Evolutionary conservation across 2,797 vertebrate genomes (phyloP).

Genomic region (Fundulus diaphanus): DNA sequence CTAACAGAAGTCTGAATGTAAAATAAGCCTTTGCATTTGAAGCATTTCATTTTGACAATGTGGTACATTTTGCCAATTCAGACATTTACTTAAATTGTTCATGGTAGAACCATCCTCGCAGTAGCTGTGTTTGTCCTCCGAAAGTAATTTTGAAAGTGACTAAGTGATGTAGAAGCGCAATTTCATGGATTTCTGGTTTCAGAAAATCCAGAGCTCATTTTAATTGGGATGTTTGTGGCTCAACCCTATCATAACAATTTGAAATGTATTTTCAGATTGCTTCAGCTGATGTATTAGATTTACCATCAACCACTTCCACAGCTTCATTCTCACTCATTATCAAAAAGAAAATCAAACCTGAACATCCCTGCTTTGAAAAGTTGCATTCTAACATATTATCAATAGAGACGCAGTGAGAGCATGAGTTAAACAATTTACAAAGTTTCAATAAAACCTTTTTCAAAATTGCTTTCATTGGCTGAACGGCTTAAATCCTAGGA

Average conservation of each 20-base stretch:
- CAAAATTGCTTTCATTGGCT: not conserved
- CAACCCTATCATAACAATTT: not conserved
- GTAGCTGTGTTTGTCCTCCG: not conserved
- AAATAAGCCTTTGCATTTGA: not conserved
- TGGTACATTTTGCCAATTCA: not conserved
- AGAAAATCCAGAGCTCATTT: not conserved
- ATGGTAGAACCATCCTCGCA: not conserved
- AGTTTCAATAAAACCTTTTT: not conserved
- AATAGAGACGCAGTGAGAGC: not conserved
- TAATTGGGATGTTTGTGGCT: not conserved
- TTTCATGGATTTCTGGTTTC: not conserved
- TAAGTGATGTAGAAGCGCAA: not conserved
- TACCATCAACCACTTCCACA: not conserved
- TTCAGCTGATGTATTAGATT: not conserved
- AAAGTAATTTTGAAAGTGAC: not conserved
- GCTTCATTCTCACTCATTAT: not conserved
- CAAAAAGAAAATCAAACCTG: not conserved
- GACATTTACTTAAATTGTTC: not conserved
- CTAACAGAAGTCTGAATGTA: too few species aligned
- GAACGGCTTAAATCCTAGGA: not conserved
- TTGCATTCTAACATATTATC: not conserved
- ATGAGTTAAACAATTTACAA: not conserved
- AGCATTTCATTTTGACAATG: not conserved
- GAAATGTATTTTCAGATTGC: not conserved
- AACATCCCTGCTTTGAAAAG: not conserved